A percentile compares a stretch with the other conserved stretches of the same genome.
Evolutionary conservation across 2,888 invertebrate species (phyloP).

Genomic region (Megalurothrips usitatus): DNA sequence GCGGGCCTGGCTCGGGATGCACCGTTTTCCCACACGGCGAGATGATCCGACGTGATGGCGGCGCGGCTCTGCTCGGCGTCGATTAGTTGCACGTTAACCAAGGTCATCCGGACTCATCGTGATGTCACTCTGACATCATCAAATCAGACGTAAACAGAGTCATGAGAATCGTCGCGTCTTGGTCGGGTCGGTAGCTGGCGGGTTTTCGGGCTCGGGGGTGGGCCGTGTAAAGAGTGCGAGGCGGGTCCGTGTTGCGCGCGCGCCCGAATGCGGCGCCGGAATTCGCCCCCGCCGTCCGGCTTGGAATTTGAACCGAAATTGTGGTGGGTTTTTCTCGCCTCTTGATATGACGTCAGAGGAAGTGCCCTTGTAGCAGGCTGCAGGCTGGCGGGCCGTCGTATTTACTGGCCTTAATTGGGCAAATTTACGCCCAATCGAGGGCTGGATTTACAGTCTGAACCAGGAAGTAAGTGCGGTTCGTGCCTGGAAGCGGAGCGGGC

Average conservation of each 20-base stretch:
- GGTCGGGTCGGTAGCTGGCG: not conserved
- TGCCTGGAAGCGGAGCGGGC: not conserved
- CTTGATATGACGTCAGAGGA: constrained; percentile 18
- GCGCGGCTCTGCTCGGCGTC: too few species aligned
- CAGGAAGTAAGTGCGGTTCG: not conserved
- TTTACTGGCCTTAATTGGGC: constrained; percentile 8
- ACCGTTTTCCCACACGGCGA: not conserved
- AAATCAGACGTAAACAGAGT: constrained; percentile 23
- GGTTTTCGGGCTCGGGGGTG: not conserved
- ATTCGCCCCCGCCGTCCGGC: too few species aligned
- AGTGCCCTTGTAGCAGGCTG: constrained; percentile 25
- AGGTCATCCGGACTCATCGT: constrained; percentile 3
- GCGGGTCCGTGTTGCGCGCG: too few species aligned
- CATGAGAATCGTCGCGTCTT: not conserved
- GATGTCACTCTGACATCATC: constrained; percentile 22
- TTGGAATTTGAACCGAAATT: not conserved
- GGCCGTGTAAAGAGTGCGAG: too few species aligned
- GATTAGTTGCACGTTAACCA: constrained; percentile 15
- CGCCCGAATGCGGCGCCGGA: too few species aligned
- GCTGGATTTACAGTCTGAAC: not conserved
- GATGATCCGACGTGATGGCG: not conserved
- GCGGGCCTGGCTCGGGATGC: too few species aligned
- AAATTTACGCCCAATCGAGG: not conserved
- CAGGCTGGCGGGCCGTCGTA: not conserved
- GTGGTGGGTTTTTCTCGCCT: not conserved